phyloP scores from a whole-genome alignment of 1,140 invertebrate species.

The Eurosta solidaginis region DNA sequence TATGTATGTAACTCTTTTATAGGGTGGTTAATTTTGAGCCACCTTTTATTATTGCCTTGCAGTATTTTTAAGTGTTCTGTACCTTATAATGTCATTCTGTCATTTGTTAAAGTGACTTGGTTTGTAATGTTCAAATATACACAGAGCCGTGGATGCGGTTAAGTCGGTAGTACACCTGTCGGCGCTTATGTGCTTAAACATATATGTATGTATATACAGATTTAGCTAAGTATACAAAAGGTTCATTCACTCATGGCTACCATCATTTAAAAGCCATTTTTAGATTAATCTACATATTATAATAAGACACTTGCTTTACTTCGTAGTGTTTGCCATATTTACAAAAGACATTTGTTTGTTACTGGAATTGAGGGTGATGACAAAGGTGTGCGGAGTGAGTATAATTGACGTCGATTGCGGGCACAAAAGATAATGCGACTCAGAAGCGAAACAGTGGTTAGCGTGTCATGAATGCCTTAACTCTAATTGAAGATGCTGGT shows the following conservation, averaged over 20 bases:
- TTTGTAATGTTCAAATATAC: not conserved
- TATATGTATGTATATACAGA: not conserved
- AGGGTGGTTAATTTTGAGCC: no score
- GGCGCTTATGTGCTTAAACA: not conserved
- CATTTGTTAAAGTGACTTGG: not conserved
- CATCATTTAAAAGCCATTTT: not conserved
- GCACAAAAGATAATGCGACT: no score
- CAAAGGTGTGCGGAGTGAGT: no score
- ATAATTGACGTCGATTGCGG: no score
- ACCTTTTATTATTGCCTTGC: no score
- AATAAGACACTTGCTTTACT: not conserved
- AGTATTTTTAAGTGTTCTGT: conserved; percentile 12
- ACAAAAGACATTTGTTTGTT: no score
- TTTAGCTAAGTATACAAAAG: not conserved
- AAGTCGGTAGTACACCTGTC: not conserved
- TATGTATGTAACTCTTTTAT: no score
- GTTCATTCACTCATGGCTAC: not conserved
- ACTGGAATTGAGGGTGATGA: no score
- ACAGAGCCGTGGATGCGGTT: not conserved
- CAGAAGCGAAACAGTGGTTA: no score
- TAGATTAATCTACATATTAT: not conserved
- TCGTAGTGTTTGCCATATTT: no score
- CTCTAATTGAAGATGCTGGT: no score
- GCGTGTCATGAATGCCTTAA: no score
- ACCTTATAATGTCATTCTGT: not conserved